Conservation (phyloP, 37 sponge, comb jelly and placozoan species). For the Aphrocallistes beatrix region DNA sequence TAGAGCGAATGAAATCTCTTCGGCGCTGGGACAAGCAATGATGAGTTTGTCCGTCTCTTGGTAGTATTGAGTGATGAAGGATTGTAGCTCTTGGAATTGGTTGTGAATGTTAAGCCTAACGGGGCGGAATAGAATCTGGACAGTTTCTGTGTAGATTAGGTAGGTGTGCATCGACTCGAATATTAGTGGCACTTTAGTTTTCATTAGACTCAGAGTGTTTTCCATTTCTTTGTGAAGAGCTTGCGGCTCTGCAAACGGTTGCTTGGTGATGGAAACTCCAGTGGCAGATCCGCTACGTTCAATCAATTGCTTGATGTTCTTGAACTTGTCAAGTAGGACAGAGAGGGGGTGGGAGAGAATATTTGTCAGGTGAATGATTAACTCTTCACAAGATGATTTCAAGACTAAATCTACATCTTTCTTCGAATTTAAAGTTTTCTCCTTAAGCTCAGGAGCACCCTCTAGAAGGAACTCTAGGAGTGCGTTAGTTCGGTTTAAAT, state of each 20-base stretch:
- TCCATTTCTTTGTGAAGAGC: not conserved
- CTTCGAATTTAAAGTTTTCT: slow-evolving; percentile 75
- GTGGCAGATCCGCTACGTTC: not conserved
- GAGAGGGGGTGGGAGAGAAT: slow-evolving; percentile 36
- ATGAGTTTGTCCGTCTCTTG: slow-evolving; percentile 80
- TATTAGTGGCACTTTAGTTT: not conserved
- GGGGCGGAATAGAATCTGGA: slow-evolving; percentile 88
- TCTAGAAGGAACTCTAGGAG: slow-evolving; percentile 84
- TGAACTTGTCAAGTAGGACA: slow-evolving; percentile 38
- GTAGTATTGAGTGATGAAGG: slow-evolving; percentile 43
- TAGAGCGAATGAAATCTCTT: slow-evolving; percentile 55
- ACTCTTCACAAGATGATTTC: slow-evolving; percentile 58
- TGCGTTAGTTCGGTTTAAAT: slow-evolving; percentile 74
- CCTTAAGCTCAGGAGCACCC: slow-evolving; percentile 53
- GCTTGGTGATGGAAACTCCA: not conserved
- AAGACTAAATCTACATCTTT: slow-evolving; percentile 73
- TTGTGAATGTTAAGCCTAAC: slow-evolving; percentile 27
- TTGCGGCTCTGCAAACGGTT: slow-evolving; percentile 1
- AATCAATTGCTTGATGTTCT: not conserved
- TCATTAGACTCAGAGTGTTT: not conserved
- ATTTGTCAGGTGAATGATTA: slow-evolving; percentile 48
- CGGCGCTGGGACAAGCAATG: slow-evolving; percentile 78
- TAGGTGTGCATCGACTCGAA: slow-evolving; percentile 33
- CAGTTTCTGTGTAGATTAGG: slow-evolving; percentile 87
- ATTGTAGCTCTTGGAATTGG: not conserved